Percentiles rank a stretch among this genome's conserved stretches.
Evolutionary conservation across 92 coral and sea anemone genomes (phyloP).

Genomic region (Bergia puertoricense): DNA sequence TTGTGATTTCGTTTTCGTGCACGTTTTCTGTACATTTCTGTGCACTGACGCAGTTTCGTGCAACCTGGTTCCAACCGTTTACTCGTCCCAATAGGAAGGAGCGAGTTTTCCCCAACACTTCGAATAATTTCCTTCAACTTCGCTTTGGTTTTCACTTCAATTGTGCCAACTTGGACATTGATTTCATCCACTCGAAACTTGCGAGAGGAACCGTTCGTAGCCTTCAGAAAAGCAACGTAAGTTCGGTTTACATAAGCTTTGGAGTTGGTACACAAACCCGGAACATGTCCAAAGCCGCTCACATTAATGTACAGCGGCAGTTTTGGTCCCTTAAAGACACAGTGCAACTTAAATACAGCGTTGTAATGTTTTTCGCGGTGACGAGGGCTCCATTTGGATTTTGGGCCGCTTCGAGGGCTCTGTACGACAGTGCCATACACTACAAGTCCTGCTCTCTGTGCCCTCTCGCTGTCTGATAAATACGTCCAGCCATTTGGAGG

Average conservation of each 20-base stretch:
- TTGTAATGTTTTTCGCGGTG: slow-evolving; percentile 61
- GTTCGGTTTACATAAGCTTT: slow-evolving; percentile 78
- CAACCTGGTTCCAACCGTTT: slow-evolving; percentile 61
- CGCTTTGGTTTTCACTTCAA: slow-evolving; percentile 55
- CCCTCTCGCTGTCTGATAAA: slow-evolving; percentile 65
- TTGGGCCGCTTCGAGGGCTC: slow-evolving; percentile 60
- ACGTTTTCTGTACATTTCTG: slow-evolving; percentile 45
- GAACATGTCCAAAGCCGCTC: slow-evolving; percentile 77
- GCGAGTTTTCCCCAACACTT: slow-evolving; percentile 56
- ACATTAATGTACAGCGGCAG: slow-evolving; percentile 68
- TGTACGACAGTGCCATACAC: slow-evolving; percentile 80
- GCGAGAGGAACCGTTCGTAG: slow-evolving; percentile 36
- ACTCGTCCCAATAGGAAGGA: slow-evolving; percentile 63
- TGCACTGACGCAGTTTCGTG: slow-evolving; percentile 44
- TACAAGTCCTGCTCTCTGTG: slow-evolving; percentile 74
- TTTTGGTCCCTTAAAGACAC: slow-evolving; percentile 79
- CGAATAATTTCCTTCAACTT: slow-evolving; percentile 66
- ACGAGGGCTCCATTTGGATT: slow-evolving; percentile 36
- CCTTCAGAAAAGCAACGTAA: slow-evolving; percentile 61
- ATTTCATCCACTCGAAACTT: slow-evolving; percentile 63
- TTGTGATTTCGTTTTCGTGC: slow-evolving; percentile 36
- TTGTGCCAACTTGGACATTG: slow-evolving; percentile 71
- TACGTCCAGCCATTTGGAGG: slow-evolving; percentile 74
- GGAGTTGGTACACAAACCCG: slow-evolving; percentile 76
- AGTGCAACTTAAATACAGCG: slow-evolving; percentile 75